phyloP scores from a whole-genome alignment of 2,113 vertebrate species.

The Hyperoodon ampullatus region DNA sequence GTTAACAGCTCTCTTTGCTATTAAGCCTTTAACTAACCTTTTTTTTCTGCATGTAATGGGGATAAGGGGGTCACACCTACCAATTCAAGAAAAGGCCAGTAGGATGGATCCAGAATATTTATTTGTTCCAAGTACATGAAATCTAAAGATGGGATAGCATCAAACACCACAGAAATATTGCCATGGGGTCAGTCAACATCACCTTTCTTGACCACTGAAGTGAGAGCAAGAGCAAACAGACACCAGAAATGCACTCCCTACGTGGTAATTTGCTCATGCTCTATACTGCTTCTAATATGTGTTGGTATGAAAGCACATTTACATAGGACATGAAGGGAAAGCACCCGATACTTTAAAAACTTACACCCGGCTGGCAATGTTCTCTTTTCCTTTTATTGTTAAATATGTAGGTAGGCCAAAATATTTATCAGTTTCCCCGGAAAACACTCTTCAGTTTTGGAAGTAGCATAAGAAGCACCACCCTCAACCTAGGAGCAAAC shows the following conservation, averaged over 20 bases:
- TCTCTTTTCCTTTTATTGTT: background rate
- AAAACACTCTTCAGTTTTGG: background rate
- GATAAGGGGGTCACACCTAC: background rate
- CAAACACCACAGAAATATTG: background rate
- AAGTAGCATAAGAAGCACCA: background rate
- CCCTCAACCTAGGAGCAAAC: background rate
- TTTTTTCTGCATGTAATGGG: background rate
- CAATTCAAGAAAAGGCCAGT: background rate
- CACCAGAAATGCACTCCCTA: rapidly evolving
- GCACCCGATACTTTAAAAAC: background rate
- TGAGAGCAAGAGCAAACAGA: background rate
- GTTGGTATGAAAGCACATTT: background rate
- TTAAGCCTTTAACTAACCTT: background rate
- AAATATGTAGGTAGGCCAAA: background rate
- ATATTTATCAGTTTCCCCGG: background rate
- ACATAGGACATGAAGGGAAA: background rate
- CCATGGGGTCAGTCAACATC: background rate
- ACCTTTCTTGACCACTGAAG: background rate
- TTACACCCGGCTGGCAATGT: background rate
- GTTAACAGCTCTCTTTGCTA: background rate
- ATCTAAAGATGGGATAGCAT: background rate
- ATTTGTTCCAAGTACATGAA: background rate
- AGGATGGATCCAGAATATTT: background rate
- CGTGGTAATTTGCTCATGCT: rapidly evolving
- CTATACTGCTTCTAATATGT: background rate